These are phyloP conservation scores for Carposina sasakii DNA, from an alignment of 1,140 invertebrate genomes.

Conservation along the genomic window DNA sequence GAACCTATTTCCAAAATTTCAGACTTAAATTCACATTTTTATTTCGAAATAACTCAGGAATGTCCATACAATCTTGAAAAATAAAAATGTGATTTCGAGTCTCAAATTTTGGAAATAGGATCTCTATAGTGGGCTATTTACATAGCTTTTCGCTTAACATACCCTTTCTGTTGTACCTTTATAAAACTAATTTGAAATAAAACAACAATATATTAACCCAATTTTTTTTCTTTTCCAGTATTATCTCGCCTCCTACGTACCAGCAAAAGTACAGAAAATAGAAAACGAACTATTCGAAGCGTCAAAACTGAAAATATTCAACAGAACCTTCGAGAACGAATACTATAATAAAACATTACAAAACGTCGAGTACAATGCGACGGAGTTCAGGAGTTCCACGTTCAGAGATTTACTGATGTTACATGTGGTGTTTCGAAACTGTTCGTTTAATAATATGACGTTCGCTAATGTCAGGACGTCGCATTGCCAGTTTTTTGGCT, in stretches of 20 bases:
- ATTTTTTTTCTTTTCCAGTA: slow-evolving; percentile 39
- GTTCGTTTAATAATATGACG: slow-evolving; percentile 57
- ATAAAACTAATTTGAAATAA: too few species aligned
- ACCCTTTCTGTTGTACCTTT: too few species aligned
- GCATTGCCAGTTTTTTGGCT: slow-evolving; percentile 53
- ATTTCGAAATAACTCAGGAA: too few species aligned
- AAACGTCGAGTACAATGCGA: slow-evolving; percentile 55
- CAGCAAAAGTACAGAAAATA: slow-evolving; percentile 41
- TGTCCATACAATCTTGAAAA: too few species aligned
- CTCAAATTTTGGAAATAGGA: too few species aligned
- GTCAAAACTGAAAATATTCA: slow-evolving; percentile 27
- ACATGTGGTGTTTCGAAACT: slow-evolving; percentile 66
- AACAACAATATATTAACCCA: not conserved
- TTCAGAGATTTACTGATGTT: slow-evolving; percentile 66
- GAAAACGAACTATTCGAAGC: slow-evolving; percentile 47
- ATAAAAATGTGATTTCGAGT: too few species aligned
- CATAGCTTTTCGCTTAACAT: too few species aligned
- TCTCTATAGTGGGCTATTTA: too few species aligned
- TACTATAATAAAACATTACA: slow-evolving; percentile 56
- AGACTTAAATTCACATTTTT: too few species aligned
- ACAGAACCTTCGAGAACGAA: slow-evolving; percentile 31
- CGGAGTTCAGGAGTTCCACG: slow-evolving; percentile 56
- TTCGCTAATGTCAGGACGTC: slow-evolving; percentile 67
- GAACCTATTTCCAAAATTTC: too few species aligned
- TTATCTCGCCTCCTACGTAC: slow-evolving; percentile 57